Conservation (phyloP, 2,888 invertebrate species). For the Dysmachus trigonus region DNA sequence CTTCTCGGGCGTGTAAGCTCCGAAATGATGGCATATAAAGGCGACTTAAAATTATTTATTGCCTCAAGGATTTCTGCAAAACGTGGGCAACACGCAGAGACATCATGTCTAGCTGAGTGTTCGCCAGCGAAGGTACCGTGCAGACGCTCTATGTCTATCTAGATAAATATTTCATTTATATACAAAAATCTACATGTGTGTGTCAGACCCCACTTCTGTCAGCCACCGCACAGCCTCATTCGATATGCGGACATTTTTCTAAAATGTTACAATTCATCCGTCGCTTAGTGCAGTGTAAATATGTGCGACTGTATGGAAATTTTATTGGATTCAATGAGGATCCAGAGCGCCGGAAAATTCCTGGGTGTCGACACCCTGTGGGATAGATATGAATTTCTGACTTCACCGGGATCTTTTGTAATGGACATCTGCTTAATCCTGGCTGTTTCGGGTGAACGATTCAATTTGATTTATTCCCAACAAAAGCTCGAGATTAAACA, state of each 20-base stretch:
- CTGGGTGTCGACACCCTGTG: not conserved
- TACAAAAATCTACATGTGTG: constrained; percentile 23
- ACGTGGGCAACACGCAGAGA: constrained; percentile 43
- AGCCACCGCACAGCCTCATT: constrained; percentile 5
- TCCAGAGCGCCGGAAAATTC: constrained; percentile 1
- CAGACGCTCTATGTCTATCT: constrained; percentile 4
- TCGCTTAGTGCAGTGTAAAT: constrained; percentile 12
- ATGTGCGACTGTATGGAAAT: constrained; percentile 33
- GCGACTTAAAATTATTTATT: constrained; percentile 45
- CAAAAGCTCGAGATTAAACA: not conserved
- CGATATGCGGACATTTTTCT: constrained; percentile 36
- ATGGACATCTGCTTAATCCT: not conserved
- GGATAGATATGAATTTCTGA: not conserved
- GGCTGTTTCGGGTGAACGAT: not conserved
- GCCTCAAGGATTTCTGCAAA: constrained; percentile 40
- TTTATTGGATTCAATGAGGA: constrained; percentile 35
- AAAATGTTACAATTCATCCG: constrained; percentile 37
- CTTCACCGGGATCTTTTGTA: not conserved
- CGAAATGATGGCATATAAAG: constrained; percentile 37
- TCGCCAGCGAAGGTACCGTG: not conserved
- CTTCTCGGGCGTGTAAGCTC: constrained; percentile 8
- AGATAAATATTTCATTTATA: constrained; percentile 39
- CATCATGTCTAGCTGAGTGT: constrained; percentile 38
- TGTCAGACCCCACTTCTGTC: not conserved
- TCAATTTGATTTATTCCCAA: not conserved